These are phyloP conservation scores for Apomyelois bistriatella DNA, from an alignment of 2,888 invertebrate genomes.

Conservation along the genomic window DNA sequence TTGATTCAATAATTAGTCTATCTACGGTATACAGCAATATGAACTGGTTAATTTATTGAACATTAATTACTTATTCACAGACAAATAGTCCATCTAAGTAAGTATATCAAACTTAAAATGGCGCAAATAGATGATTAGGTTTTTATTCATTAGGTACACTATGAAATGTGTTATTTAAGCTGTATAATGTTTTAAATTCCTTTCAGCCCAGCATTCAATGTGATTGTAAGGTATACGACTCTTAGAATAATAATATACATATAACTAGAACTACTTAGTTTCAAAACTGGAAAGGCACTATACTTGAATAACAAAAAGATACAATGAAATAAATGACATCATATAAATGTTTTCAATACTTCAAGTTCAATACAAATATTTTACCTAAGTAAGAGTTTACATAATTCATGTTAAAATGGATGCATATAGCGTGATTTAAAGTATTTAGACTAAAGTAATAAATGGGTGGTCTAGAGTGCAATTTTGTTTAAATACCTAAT, in stretches of 20 bases:
- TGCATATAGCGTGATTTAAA: slow-evolving; percentile 26
- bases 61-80: slow-evolving; percentile 34
- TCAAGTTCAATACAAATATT: slow-evolving; percentile 17
- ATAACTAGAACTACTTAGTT: slow-evolving; percentile 47
- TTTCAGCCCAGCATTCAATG: slow-evolving; percentile 23
- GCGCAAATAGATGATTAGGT: slow-evolving; percentile 34
- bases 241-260: slow-evolving; percentile 33
- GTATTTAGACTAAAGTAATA: slow-evolving; percentile 31
- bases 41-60: slow-evolving; percentile 44
- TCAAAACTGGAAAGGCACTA: slow-evolving; percentile 72
- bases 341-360: slow-evolving; percentile 9
- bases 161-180: slow-evolving; percentile 26
- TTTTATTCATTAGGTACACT: slow-evolving; percentile 28
- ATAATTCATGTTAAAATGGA: slow-evolving; percentile 22
- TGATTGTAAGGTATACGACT: slow-evolving; percentile 35
- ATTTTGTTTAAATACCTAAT: slow-evolving; percentile 33
- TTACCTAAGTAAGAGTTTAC: slow-evolving; percentile 17
- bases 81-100: slow-evolving; percentile 41
- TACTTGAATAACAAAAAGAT: slow-evolving; percentile 51
- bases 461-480: slow-evolving; percentile 42
- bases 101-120: slow-evolving; percentile 53
- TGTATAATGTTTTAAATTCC: slow-evolving; percentile 31
- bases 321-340: slow-evolving; percentile 14
- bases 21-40: slow-evolving; percentile 50
- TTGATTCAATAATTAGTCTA: slow-evolving; percentile 60